Conservation (phyloP, 2,113 vertebrate species). For the Eptesicus fuscus region DNA sequence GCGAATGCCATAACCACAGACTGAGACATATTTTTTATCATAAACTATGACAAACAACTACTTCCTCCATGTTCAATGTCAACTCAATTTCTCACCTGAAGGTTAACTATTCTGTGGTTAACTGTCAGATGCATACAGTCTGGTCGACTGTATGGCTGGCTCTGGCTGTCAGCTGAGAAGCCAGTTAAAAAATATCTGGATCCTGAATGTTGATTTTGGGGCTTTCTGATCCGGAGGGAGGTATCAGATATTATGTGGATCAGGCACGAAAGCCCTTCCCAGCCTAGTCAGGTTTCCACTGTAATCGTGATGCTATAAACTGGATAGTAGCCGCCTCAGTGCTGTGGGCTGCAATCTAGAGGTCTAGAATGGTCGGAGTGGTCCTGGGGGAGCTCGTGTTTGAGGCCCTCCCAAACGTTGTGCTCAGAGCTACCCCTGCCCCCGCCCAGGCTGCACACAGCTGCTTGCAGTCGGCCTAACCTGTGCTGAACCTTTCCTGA, state of each 20-base stretch:
- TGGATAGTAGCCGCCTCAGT: neutral
- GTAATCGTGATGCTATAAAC: constrained; percentile 15
- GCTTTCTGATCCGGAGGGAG: constrained; percentile 40
- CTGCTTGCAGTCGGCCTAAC: constrained; percentile 20
- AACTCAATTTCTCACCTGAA: constrained; percentile 33
- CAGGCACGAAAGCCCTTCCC: constrained; percentile 27
- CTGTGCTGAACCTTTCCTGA: neutral
- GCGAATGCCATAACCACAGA: neutral
- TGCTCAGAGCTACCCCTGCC: neutral
- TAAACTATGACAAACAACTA: constrained; percentile 12
- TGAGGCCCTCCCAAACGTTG: neutral
- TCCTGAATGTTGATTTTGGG: neutral
- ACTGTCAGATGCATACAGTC: neutral
- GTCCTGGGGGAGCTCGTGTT: neutral
- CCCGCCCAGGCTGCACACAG: neutral
- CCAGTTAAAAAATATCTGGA: constrained; percentile 22
- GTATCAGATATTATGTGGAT: constrained; percentile 44
- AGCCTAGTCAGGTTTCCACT: constrained; percentile 36
- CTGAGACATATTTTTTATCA: constrained; percentile 38
- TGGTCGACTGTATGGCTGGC: neutral
- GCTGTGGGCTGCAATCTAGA: neutral
- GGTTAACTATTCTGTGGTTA: neutral
- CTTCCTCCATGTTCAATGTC: constrained; percentile 14
- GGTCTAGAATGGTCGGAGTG: neutral
- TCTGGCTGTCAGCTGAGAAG: neutral